Evolutionary conservation across 2,888 invertebrate species (phyloP), one percentile per base, ranked within the genome.

Genomic region (Hydraecia micacea): DNA sequence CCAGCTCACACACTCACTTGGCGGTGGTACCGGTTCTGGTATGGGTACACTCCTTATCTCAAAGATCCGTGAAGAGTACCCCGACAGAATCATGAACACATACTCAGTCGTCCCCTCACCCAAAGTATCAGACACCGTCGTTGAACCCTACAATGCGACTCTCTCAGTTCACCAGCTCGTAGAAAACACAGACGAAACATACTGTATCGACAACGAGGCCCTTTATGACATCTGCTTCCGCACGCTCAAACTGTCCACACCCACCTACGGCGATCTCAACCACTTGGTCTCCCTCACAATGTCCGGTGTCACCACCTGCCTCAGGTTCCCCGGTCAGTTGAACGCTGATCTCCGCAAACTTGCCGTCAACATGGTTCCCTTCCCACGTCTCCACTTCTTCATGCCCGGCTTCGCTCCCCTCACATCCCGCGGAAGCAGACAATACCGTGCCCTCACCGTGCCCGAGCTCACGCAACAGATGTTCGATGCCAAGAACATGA

Each of bases 401-500:
- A 98, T 98, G 98, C 98, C 98, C 66, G 98, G 98, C 28, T 99
- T 99, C 94, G 99, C 98, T 72, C 98, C 98, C 6, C 97, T 98
- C 71, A 98, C 98, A 36, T 98, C 98, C 18, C 98, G 99, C 84
- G 99, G 98, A 76, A 98, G 98, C 91, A 99, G 99, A 95, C 98
- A 98, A 91, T 99, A 99, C 97, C 97, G 98, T 85, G 98, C 99
- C 66, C 96, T 99, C 66, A 98, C 99, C 28, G 99, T 99, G 0
- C 98, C 99, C 0, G 99, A 99, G 84, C 94, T 95, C 75, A 99
- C 99, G 0, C 98, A 98, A 89, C 98, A 98, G 94, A 98, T 98
- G 98, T 99, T 99, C 95, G 99, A 99, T 95, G 98, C 99, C 86
- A 99, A 99, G 97, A 99, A 99, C 97, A 99, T 99, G 99, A 99